Conservation (phyloP, 2,797 vertebrate genomes). For the Pogonophryne albipinna region DNA sequence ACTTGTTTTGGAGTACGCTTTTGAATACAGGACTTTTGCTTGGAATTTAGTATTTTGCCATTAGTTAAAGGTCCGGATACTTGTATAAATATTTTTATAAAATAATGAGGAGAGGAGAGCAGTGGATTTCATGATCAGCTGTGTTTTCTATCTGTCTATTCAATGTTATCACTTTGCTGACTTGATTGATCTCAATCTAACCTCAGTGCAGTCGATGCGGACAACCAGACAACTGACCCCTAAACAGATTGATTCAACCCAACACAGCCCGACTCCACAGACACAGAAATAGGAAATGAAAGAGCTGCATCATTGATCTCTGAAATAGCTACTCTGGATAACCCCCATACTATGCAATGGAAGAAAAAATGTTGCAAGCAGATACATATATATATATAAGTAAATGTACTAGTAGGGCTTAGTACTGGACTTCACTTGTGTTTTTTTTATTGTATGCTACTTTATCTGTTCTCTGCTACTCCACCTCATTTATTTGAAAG, state of each 20-base stretch:
- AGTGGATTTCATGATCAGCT: not conserved
- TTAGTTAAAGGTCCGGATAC: not conserved
- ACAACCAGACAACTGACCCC: slow-evolving; percentile 65
- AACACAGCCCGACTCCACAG: not conserved
- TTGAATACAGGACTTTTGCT: not conserved
- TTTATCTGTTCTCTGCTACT: not conserved
- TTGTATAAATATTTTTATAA: not conserved
- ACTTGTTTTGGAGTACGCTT: not conserved
- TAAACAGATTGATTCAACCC: slow-evolving; percentile 55
- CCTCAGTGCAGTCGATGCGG: slow-evolving; percentile 30
- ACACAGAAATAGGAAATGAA: slow-evolving; percentile 64
- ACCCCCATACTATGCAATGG: not conserved
- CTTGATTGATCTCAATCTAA: slow-evolving; percentile 54
- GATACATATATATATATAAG: not conserved
- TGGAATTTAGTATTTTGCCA: not conserved
- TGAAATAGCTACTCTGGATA: slow-evolving; percentile 45
- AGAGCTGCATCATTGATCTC: slow-evolving; percentile 59
- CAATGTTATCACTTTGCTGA: slow-evolving; percentile 19
- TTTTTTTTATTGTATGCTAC: not conserved
- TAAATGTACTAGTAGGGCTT: not conserved
- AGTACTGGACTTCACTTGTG: not conserved
- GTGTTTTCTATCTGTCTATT: slow-evolving; percentile 1
- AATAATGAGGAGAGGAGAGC: not conserved
- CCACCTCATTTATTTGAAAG: not conserved
- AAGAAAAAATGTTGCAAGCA: not conserved